Conservation (phyloP, 2,113 vertebrate species). For the Scatophagus argus region DNA sequence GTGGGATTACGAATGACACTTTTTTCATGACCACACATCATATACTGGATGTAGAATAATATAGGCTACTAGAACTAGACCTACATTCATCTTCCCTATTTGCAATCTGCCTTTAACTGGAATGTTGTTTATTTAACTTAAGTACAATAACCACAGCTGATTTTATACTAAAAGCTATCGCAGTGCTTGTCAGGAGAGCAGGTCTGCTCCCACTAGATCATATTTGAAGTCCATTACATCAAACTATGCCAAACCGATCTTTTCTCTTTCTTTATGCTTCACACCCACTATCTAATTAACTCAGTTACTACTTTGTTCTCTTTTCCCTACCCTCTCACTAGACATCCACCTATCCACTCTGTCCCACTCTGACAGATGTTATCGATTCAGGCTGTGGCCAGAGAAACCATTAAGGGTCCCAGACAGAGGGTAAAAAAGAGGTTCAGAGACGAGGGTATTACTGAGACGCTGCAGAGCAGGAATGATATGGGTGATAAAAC, state of each 20-base stretch:
- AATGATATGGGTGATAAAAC: constrained; percentile 68
- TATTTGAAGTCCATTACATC: constrained; percentile 3
- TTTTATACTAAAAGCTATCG: constrained; percentile 12
- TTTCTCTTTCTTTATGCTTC: constrained; percentile 23
- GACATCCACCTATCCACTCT: constrained; percentile 54
- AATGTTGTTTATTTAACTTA: not conserved
- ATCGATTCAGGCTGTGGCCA: constrained; percentile 57
- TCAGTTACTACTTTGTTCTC: constrained; percentile 3
- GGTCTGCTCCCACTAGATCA: constrained; percentile 20
- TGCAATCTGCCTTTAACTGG: not conserved
- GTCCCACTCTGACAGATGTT: constrained; percentile 71
- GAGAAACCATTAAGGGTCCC: constrained; percentile 61
- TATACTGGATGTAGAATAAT: too few species aligned
- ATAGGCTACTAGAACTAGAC: too few species aligned
- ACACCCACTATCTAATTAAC: constrained; percentile 1
- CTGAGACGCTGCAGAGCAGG: constrained; percentile 35
- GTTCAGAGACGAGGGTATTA: constrained; percentile 53
- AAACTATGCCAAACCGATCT: constrained; percentile 16
- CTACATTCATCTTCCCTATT: not conserved
- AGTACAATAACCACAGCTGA: not conserved
- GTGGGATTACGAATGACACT: too few species aligned
- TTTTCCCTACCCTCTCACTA: constrained; percentile 14
- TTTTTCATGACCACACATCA: too few species aligned
- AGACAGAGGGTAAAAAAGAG: constrained; percentile 39
- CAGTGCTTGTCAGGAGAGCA: not conserved